These are phyloP conservation scores for Polyommatus icarus DNA, from an alignment of 2,888 invertebrate species.

Conservation along the genomic window DNA sequence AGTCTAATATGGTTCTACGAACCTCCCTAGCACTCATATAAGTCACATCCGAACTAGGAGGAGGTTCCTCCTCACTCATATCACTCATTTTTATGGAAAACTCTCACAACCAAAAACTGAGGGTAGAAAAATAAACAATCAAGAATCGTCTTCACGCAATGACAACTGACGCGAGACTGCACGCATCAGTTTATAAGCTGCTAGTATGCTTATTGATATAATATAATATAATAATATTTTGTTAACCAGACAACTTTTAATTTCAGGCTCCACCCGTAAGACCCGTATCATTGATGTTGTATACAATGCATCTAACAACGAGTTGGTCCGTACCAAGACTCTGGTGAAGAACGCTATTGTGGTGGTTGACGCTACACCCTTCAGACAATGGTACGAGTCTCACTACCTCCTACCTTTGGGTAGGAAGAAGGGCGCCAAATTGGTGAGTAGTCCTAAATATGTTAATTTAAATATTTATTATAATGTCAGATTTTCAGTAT, in stretches of 20 bases:
- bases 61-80: too few relatives aligned
- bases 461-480: not conserved
- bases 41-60: too few relatives aligned
- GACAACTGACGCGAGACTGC: too few relatives aligned
- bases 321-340: conserved; percentile 99
- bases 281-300: conserved; percentile 99
- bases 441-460: conserved; percentile 77
- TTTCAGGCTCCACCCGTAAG: conserved; percentile 92
- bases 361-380: conserved; percentile 98
- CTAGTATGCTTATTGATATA: too few relatives aligned
- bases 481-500: not conserved
- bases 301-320: conserved; percentile 99
- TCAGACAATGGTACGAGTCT: conserved; percentile 99
- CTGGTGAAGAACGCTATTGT: conserved; percentile 99
- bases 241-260: not conserved
- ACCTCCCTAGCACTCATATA: too few relatives aligned
- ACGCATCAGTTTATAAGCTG: too few relatives aligned
- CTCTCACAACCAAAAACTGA: too few relatives aligned
- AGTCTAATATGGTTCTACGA: too few relatives aligned
- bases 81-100: too few relatives aligned
- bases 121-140: too few relatives aligned
- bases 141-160: too few relatives aligned
- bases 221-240: too few relatives aligned
- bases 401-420: conserved; percentile 98
- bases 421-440: conserved; percentile 97